phyloP scores from a whole-genome alignment of 2,113 vertebrate genomes.

The Sphaerodactylus townsendi region DNA sequence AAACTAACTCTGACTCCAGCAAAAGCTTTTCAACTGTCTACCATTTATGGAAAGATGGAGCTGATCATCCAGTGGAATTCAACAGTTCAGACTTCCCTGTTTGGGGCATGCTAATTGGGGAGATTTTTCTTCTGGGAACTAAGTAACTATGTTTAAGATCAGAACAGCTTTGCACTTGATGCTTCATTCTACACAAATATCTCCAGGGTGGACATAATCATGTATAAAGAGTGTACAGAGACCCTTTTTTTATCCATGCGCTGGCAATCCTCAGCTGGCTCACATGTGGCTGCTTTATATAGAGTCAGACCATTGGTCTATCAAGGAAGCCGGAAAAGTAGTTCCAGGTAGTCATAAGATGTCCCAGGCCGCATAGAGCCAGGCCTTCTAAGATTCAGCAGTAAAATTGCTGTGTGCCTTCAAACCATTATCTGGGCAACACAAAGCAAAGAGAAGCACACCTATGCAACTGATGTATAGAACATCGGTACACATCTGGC shows the following conservation, averaged over 20 bases:
- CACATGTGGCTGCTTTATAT: no score
- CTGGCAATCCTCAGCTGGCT: not conserved
- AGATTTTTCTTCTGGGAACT: not conserved
- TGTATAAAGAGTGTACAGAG: no score
- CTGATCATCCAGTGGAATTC: not conserved
- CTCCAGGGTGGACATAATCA: no score
- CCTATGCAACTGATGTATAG: not conserved
- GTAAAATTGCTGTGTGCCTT: not conserved
- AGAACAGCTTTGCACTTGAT: not conserved
- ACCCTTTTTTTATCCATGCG: not conserved
- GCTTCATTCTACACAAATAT: not conserved
- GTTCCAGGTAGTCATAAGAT: no score
- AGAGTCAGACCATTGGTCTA: no score
- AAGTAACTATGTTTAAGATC: not conserved
- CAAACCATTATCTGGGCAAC: not conserved
- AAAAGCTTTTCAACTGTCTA: not conserved
- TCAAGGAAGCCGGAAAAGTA: no score
- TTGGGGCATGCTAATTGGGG: not conserved
- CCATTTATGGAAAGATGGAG: not conserved
- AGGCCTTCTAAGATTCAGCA: not conserved
- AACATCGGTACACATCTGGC: not conserved
- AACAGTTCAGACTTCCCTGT: not conserved
- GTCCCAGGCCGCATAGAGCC: not conserved
- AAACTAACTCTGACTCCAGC: not conserved
- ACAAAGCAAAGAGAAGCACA: not conserved